phyloP scores from a whole-genome alignment of 2,113 vertebrate species.

The Macaca fascicularis region DNA sequence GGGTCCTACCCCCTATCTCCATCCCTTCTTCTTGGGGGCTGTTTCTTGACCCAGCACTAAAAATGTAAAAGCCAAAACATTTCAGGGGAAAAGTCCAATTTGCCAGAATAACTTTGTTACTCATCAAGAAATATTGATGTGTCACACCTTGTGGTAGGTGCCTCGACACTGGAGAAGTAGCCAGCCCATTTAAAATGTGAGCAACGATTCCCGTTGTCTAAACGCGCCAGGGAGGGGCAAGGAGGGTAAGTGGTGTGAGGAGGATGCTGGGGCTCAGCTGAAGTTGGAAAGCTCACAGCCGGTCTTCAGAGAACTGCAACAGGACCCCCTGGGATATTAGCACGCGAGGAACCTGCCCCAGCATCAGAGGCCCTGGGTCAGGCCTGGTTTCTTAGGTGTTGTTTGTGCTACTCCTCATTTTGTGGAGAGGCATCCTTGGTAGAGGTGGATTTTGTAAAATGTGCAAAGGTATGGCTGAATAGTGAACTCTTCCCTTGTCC shows the following conservation, averaged over 20 bases:
- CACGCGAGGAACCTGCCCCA: neutral
- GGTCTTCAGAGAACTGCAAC: neutral
- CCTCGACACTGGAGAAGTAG: rapidly evolving
- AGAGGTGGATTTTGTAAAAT: neutral
- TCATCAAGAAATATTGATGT: neutral
- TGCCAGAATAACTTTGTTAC: neutral
- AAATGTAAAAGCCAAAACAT: neutral
- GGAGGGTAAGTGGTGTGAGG: neutral
- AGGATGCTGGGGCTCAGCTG: neutral
- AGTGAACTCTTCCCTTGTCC: neutral
- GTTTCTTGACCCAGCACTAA: neutral
- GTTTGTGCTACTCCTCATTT: neutral
- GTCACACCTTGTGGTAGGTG: neutral
- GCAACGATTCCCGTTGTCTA: neutral
- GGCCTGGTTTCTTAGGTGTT: neutral
- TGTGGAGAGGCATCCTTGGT: neutral
- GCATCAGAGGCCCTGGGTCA: neutral
- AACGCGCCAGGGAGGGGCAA: no score
- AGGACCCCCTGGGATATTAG: no score
- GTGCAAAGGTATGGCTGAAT: neutral
- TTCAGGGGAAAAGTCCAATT: neutral
- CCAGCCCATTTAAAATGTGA: neutral
- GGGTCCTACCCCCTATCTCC: neutral
- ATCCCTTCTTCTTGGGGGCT: neutral
- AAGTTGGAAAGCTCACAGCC: neutral